Conservation (phyloP, 2,797 vertebrate genomes). For the Botia almorhae region DNA sequence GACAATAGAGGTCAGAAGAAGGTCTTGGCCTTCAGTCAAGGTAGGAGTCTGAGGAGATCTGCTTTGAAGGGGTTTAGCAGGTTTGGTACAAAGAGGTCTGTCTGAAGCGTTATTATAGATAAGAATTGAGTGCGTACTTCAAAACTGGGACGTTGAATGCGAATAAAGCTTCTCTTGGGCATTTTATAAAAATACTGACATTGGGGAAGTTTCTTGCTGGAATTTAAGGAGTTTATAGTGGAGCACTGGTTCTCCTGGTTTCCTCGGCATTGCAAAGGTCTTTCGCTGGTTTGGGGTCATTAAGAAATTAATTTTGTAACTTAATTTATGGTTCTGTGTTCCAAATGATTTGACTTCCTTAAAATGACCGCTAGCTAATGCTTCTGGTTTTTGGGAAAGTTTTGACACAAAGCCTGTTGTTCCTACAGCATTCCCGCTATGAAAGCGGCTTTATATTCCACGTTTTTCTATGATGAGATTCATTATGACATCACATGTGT, state of each 20-base stretch:
- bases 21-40: background rate
- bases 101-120: background rate
- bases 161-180: background rate
- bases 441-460: constrained; percentile 33
- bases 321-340: too few relatives aligned
- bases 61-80: background rate
- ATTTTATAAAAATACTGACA: background rate
- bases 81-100: background rate
- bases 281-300: background rate
- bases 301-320: too few relatives aligned
- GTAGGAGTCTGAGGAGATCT: constrained; percentile 17
- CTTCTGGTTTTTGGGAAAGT: background rate
- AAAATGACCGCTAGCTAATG: constrained; percentile 6
- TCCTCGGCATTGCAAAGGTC: too few relatives aligned
- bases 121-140: too few relatives aligned
- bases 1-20: constrained; percentile 3
- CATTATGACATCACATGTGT: constrained; percentile 13
- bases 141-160: background rate
- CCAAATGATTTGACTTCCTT: too few relatives aligned
- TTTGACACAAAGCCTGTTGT: constrained; percentile 18
- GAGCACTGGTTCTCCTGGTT: background rate
- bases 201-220: background rate
- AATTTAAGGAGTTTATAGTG: background rate
- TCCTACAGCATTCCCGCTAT: constrained; percentile 13
- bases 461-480: background rate